Base-by-base conservation (phyloP, 2,888 invertebrate genomes). In the Andrena chrysosceles region DNA sequence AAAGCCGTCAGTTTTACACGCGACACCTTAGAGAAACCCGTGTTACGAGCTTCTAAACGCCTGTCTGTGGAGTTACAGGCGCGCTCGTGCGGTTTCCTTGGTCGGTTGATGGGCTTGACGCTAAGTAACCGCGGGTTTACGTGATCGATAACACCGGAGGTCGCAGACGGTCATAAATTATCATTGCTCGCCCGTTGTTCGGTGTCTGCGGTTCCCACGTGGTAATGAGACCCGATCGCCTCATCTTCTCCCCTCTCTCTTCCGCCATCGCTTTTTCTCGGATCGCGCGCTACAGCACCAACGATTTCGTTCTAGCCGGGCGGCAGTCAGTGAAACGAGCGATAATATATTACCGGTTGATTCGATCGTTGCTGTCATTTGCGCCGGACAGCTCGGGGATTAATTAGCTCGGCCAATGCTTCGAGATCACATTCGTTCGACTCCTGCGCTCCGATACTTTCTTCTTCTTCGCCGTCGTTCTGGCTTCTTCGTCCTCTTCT, bases 341-440 rank as follows among this genome's bases (percentile, higher is more conserved):
- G 70, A 83, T 86, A 89, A 89, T 89, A 90, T 89, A 89, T 89
- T 90, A 90, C 78, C 74, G 76, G 73, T 64, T 70, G 86, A 90
- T 89, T 75, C 83, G 89, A 89, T 89, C 89, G 82, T 83, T 83
- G 81, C 89, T 90, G 90, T 90, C 89, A 89, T 89, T 89, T 85
- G 84, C 85, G 80, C 86, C 69, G 72, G 90, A 90, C 89, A 83
- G 85, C 84, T 87, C 79, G 64, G 77, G 85, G 90, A 90, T 89
- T 89, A 89, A 89, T 89, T 89, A 90, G 90, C 81, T 63, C 76
- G 77, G 62, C 60, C 86, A 70, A 85, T 90, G 86, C 79, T 66
- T 69, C 67, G 77, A 85, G 86, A 88, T 89, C 82, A 83, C 88
- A 79, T 88, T 81, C 85, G 75, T 13, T 33, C 82, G 69, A 79